Evolutionary conservation across 1,140 invertebrate species (phyloP).

Genomic region (Zaprionus davidi): DNA sequence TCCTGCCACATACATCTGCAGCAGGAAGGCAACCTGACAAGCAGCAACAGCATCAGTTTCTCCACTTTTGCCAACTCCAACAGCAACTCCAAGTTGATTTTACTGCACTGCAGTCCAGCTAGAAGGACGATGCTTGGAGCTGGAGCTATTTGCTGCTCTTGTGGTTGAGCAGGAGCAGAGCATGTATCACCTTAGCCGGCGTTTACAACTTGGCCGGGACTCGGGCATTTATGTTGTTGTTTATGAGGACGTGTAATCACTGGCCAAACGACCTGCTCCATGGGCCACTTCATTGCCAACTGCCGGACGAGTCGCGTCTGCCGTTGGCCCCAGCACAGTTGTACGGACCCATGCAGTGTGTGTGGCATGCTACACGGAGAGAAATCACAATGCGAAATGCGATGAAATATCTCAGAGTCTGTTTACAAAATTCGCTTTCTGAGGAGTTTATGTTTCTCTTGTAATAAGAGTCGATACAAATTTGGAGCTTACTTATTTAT

Average conservation of each 20-base stretch:
- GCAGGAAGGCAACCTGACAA: slow-evolving; percentile 19
- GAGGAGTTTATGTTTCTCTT: no score
- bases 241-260: slow-evolving; percentile 76
- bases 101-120: slow-evolving; percentile 3
- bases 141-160: slow-evolving; percentile 30
- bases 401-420: background rate
- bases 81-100: background rate
- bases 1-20: slow-evolving; percentile 66
- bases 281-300: slow-evolving; percentile 67
- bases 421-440: no score
- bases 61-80: background rate
- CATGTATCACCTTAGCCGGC: slow-evolving; percentile 51
- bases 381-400: background rate
- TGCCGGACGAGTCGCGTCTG: slow-evolving; percentile 12
- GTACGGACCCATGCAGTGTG: slow-evolving; percentile 10
- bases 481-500: no score
- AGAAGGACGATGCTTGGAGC: background rate
- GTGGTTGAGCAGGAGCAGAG: slow-evolving; percentile 23
- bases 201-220: slow-evolving; percentile 40
- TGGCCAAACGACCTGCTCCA: slow-evolving; percentile 51
- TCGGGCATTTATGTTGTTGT: slow-evolving; percentile 52
- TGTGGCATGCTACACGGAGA: slow-evolving; percentile 18
- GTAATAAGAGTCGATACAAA: no score
- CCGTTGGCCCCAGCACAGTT: background rate
- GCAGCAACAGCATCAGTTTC: slow-evolving; percentile 13